Base-by-base conservation (phyloP, 2,797 vertebrate genomes). In the Diceros bicornis region DNA sequence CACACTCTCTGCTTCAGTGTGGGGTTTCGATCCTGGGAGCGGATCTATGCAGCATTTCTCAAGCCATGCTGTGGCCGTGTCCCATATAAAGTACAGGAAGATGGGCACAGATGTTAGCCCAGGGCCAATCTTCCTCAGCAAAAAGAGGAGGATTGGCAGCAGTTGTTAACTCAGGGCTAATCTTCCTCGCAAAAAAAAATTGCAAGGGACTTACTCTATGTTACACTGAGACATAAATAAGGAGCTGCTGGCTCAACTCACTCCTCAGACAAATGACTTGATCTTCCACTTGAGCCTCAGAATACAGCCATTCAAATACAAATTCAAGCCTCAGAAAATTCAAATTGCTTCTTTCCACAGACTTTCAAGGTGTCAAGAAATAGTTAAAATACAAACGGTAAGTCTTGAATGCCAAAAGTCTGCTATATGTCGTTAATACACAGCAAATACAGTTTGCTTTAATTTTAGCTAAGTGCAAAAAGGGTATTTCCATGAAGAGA, bases 281-380 rank as follows among this genome's bases (percentile, higher is more conserved):
- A 50, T 27, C 52, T 13, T 57, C 47, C 18, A 52, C 7, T 29
- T 34, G 8, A 59, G 50, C 11, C 59, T 78, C 57, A 82, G 17
- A 62, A 52, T 25, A 55, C 18, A 74, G 50, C 62, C 47, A 47
- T 29, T 91, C 82, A 69, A 88, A 69, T 13, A 66, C n/a, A 97
- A 69, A 97, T 55, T 59, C 72, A 71, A 90, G 34, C 6, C 44
- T 89, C 57, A 20, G 64, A 86, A 90, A 95, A 91, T 61, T 41
- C 66, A 84, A 94, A 37, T 11, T 34, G 77, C 61, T 72, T 74
- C 37, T 89, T 66, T 57, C 75, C 41, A 84, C 32, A 79, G 29
- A 79, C 23, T 93, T 75, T 71, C 37, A 74, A 17, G 72, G 18
- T 71, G 74, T 81, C 57, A 59, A 87, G 61, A 96, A 90, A 92